Base-by-base conservation (phyloP, 2,888 invertebrate genomes). In the Drosophila anomalipes region DNA sequence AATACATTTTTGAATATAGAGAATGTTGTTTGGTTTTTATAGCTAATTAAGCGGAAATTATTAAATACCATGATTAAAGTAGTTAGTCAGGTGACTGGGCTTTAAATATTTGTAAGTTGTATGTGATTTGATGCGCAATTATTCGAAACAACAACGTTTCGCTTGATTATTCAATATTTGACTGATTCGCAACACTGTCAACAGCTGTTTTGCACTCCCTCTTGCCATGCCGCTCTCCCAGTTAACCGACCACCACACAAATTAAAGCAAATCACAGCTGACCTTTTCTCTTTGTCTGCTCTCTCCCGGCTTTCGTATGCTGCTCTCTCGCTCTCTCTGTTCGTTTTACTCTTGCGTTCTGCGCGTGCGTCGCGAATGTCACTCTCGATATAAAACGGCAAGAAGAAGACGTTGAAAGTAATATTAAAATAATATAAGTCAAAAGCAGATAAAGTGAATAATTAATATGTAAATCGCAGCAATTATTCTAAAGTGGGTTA, bases 341-440 rank as follows among this genome's bases (percentile, higher is more conserved):
- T 47, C 1, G 12, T 14, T 49, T 49, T n/a, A 32, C 32, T 65
- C 30, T 30, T 47, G 47, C 53, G 4, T 33, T 30, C 9, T 30
- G 68, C 81, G 85, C 79, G 54, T 72, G 82, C 82, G 73, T 56
- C 76, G 51, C 67, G 70, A 75, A 63, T 77, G 77, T 77, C 70
- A 70, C 16, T 68, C 58, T 60, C 64, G 47, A 16, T 35, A 35
- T 30, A 39, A 28, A 30, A 3, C 9, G n/a, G 41, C n/a, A 35
- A 44, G 58, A 70, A 54, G 39, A 75, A 68, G 35, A 37, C 53
- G 66, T 33, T 56, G 58, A 53, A 71, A 80, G 61, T 66, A 66
- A 47, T 41, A 60, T 59, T 56, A 72, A 70, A 41, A 60, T 39
- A 66, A 41, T 33, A 10, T 44, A 74, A 54, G n/a, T 12, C 28